Percentiles rank a stretch among this genome's conserved stretches.
Conservation (phyloP, 2,888 invertebrate genomes). For the Eupithecia tripunctaria region DNA sequence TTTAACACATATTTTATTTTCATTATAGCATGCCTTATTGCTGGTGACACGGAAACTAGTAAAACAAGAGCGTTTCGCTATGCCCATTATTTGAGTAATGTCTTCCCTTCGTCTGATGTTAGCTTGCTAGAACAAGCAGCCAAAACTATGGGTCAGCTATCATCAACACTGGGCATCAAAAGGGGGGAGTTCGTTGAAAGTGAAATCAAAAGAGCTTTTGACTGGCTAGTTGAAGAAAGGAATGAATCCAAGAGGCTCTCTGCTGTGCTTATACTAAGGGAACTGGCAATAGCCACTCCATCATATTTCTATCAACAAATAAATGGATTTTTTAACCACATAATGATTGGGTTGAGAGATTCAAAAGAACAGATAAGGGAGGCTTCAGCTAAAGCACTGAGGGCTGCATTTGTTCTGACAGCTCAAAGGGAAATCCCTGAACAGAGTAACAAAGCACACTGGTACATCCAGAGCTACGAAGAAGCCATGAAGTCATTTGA, state of each 20-base stretch:
- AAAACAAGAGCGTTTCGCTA: slow-evolving; percentile 94
- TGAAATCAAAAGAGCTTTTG: slow-evolving; percentile 96
- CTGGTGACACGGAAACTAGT: slow-evolving; percentile 95
- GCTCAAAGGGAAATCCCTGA: slow-evolving; percentile 97
- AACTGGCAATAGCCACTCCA: slow-evolving; percentile 97
- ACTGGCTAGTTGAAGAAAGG: slow-evolving; percentile 96
- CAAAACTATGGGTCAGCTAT: slow-evolving; percentile 96
- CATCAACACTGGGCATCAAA: slow-evolving; percentile 94
- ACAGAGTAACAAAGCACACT: slow-evolving; percentile 93
- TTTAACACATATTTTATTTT: not conserved
- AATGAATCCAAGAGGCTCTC: slow-evolving; percentile 96
- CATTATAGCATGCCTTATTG: slow-evolving; percentile 93
- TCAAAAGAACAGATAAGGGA: slow-evolving; percentile 96
- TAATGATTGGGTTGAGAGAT: slow-evolving; percentile 95
- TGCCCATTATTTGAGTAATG: slow-evolving; percentile 94
- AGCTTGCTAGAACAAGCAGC: slow-evolving; percentile 97
- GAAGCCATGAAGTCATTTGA: slow-evolving; percentile 93
- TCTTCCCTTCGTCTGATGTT: slow-evolving; percentile 94
- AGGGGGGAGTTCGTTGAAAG: slow-evolving; percentile 97
- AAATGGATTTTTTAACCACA: slow-evolving; percentile 94
- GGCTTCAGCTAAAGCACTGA: slow-evolving; percentile 95
- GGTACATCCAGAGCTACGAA: slow-evolving; percentile 97
- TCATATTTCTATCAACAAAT: slow-evolving; percentile 98
- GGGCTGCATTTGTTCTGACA: slow-evolving; percentile 96
- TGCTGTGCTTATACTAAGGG: slow-evolving; percentile 95